phyloP scores from a whole-genome alignment of 2,113 vertebrate species.

The Plecturocebus donacophilus region DNA sequence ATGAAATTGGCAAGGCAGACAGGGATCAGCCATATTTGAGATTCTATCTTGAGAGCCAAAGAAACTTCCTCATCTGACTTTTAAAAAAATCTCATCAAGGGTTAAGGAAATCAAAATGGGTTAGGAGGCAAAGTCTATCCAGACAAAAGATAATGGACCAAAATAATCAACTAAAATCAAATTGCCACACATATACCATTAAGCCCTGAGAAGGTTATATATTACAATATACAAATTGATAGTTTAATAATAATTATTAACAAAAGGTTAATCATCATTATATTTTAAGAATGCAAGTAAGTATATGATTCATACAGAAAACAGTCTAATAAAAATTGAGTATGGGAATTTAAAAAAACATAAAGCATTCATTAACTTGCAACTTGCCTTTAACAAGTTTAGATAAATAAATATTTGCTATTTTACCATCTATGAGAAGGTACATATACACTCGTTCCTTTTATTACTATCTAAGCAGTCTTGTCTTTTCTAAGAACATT shows the following conservation, averaged over 20 bases:
- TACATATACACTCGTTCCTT: neutral
- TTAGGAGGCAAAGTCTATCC: neutral
- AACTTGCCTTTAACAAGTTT: neutral
- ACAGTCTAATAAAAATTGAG: constrained; percentile 22
- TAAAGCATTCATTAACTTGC: neutral
- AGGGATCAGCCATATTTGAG: neutral
- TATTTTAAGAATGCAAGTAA: constrained; percentile 22
- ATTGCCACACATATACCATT: neutral
- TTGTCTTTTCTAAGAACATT: constrained; percentile 1
- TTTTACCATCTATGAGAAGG: neutral
- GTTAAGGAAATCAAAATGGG: neutral
- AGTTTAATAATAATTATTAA: neutral
- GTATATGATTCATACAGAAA: constrained; percentile 15
- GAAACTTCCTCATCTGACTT: neutral
- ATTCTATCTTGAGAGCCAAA: constrained; percentile 40
- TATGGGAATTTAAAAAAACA: neutral
- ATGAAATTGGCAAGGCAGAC: neutral
- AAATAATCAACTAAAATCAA: constrained; percentile 19
- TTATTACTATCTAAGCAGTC: constrained; percentile 15
- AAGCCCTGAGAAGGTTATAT: neutral
- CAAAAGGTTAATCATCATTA: neutral
- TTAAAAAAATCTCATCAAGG: neutral
- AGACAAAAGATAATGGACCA: neutral
- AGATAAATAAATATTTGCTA: neutral
- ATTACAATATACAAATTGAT: neutral